These are phyloP conservation scores for Budorcas taxicolor DNA, from an alignment of 2,113 vertebrate genomes.

Conservation along the genomic window DNA sequence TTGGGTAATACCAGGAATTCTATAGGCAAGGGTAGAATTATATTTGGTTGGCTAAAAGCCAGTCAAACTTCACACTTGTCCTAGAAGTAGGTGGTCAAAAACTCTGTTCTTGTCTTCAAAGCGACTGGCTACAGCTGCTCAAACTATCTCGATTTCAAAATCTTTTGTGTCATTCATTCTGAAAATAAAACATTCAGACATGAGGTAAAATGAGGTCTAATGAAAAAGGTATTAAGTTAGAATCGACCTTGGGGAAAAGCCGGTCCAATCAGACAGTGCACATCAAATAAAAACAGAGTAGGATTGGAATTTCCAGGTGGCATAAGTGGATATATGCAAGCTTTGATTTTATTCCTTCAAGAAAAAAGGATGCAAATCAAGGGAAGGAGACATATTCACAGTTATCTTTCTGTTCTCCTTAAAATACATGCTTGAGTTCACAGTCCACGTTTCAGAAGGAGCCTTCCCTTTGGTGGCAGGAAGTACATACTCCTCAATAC, in stretches of 20 bases:
- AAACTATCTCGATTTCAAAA: background rate
- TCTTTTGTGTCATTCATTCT: constrained; percentile 4
- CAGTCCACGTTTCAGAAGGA: constrained; percentile 7
- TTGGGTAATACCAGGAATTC: constrained; percentile 45
- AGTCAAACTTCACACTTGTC: constrained; percentile 52
- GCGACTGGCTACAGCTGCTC: background rate
- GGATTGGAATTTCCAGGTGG: background rate
- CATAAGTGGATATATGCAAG: background rate
- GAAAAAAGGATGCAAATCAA: background rate
- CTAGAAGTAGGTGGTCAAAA: constrained; percentile 54
- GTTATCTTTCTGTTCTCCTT: background rate
- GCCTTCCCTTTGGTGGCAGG: background rate
- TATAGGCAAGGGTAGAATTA: constrained; percentile 30
- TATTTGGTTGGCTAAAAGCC: constrained; percentile 53
- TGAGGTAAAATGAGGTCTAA: background rate
- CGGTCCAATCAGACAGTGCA: background rate
- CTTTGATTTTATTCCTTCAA: background rate
- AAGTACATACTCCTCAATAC: background rate
- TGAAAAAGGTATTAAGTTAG: background rate
- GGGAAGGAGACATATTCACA: background rate
- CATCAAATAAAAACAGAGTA: background rate
- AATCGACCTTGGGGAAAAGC: background rate
- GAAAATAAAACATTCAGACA: constrained; percentile 26
- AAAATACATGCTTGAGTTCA: background rate
- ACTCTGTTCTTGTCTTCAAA: constrained; percentile 42